phyloP scores from a whole-genome alignment of 2,113 vertebrate genomes.

The Oreochromis tanganicae region DNA sequence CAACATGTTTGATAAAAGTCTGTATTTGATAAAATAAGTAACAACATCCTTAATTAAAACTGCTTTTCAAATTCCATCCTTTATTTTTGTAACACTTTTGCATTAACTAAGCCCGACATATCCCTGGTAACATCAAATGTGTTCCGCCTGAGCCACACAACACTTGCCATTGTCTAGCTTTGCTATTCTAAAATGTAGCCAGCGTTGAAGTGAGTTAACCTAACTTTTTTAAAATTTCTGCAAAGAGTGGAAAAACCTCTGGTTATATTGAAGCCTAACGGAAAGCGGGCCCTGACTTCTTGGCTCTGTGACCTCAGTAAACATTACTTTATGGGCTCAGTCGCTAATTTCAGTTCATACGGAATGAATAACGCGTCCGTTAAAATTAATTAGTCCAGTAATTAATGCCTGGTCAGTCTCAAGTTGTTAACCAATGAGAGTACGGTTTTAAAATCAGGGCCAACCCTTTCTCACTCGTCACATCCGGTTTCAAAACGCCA shows the following conservation, averaged over 20 bases:
- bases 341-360: neutral
- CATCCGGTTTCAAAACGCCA: neutral
- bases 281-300: neutral
- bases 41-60: neutral
- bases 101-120: neutral
- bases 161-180: neutral
- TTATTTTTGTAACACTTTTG: neutral
- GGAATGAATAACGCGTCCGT: rapidly evolving
- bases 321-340: neutral
- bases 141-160: neutral
- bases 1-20: neutral
- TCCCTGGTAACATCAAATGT: neutral
- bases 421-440: neutral
- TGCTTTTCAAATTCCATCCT: neutral
- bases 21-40: neutral
- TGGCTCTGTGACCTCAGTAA: neutral
- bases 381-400: neutral
- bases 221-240: neutral
- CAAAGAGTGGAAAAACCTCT: neutral
- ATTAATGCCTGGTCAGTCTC: neutral
- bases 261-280: neutral
- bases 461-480: rapidly evolving
- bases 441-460: rapidly evolving
- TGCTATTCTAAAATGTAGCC: neutral
- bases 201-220: neutral